A percentile compares a stretch with the other conserved stretches of the same genome.
Conservation (phyloP, 2,113 vertebrate genomes). For the Pipra filicauda region DNA sequence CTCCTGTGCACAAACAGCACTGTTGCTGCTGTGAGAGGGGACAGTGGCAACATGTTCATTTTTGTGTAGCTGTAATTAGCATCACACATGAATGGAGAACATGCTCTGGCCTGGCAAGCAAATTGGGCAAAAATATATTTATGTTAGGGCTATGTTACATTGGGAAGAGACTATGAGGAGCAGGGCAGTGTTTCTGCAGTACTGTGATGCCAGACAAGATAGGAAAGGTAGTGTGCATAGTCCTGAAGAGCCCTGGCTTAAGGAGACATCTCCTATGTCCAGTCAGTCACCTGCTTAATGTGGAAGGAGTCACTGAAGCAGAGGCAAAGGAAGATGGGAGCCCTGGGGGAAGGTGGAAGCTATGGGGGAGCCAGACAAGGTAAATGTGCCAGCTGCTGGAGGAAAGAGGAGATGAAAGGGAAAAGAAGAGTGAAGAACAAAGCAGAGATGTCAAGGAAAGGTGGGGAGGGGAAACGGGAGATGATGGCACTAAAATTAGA, state of each 20-base stretch:
- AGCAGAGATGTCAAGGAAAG: constrained; percentile 5
- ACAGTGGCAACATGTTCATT: neutral
- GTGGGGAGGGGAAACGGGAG: neutral
- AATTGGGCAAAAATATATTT: neutral
- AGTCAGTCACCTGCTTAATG: neutral
- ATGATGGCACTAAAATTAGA: constrained; percentile 44
- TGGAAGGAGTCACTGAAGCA: neutral
- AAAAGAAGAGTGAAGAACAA: constrained; percentile 38
- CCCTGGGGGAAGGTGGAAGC: neutral
- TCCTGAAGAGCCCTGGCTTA: neutral
- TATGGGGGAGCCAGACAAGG: neutral
- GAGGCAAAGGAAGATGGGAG: neutral
- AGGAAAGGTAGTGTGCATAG: neutral
- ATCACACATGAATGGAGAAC: neutral
- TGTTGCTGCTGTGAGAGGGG: neutral
- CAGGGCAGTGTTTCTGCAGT: neutral
- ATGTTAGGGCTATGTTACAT: neutral
- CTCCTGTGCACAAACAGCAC: neutral
- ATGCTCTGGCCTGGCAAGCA: neutral
- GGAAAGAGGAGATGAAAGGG: constrained; percentile 37
- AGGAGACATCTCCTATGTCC: neutral
- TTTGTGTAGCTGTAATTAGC: neutral
- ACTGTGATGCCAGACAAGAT: neutral
- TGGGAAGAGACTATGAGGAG: neutral
- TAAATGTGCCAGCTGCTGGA: neutral